Percentiles rank a stretch among this genome's conserved stretches.
Evolutionary conservation across 2,113 vertebrate genomes (phyloP).

Genomic region (Eubucco bourcierii): DNA sequence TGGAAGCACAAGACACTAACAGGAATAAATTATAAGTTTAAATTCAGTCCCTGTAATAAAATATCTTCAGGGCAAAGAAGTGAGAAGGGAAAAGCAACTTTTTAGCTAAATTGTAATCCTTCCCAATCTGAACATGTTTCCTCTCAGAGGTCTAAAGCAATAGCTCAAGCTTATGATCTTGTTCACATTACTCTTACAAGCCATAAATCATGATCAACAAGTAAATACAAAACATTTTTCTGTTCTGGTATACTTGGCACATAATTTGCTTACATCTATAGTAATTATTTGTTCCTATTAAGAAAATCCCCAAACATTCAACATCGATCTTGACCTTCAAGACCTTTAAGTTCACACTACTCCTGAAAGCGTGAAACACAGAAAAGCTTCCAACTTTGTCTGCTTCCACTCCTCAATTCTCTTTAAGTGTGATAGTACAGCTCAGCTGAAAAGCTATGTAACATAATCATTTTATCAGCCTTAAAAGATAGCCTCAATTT

Average conservation of each 20-base stretch:
- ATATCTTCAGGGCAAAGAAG: background rate
- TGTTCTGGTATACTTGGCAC: background rate
- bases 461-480: background rate
- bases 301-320: background rate
- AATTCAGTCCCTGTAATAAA: background rate
- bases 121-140: background rate
- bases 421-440: background rate
- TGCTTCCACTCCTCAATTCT: background rate
- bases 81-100: background rate
- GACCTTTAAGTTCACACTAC: background rate
- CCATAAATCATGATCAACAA: background rate
- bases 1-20: background rate
- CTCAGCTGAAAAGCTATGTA: background rate
- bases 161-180: background rate
- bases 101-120: background rate
- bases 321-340: background rate
- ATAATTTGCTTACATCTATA: background rate
- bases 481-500: background rate
- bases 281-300: background rate
- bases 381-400: background rate
- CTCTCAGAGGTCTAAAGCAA: background rate
- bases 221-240: background rate
- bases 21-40: background rate
- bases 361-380: background rate
- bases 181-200: background rate